Conservation (phyloP, 2,113 vertebrate genomes). For the Willisornis vidua region DNA sequence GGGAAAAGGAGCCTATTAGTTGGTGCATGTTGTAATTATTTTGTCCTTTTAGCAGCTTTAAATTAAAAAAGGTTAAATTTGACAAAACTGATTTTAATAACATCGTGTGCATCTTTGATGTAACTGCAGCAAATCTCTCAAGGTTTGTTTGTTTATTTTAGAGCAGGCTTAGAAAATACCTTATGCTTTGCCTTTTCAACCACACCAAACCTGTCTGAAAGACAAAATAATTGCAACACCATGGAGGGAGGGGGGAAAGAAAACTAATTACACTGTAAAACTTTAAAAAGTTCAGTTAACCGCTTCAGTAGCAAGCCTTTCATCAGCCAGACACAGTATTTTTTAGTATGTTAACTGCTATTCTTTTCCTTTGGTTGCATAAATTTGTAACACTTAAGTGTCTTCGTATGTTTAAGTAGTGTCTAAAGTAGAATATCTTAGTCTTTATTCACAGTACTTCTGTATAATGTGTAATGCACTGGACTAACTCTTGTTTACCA, state of each 20-base stretch:
- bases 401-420: constrained; percentile 76
- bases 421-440: constrained; percentile 76
- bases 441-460: constrained; percentile 81
- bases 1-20: constrained; percentile 11
- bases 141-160: background rate
- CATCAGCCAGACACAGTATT: constrained; percentile 68
- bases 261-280: constrained; percentile 51
- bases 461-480: constrained; percentile 92
- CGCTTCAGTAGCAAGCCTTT: constrained; percentile 58
- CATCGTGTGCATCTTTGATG: constrained; percentile 12
- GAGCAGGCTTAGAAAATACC: constrained; percentile 8
- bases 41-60: constrained; percentile 53
- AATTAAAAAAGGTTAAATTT: constrained; percentile 6
- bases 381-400: constrained; percentile 73
- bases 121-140: background rate
- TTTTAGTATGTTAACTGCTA: constrained; percentile 75
- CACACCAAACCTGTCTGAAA: background rate
- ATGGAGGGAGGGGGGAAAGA: background rate
- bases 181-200: constrained; percentile 35
- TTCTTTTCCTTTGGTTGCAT: constrained; percentile 75
- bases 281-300: constrained; percentile 53
- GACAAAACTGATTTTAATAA: constrained; percentile 10
- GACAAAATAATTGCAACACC: constrained; percentile 47
- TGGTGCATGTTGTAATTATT: constrained; percentile 47
- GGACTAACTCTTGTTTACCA: constrained; percentile 99